Evolutionary conservation across 2,113 vertebrate genomes (phyloP).

Genomic region (Callocephalon fimbriatum): DNA sequence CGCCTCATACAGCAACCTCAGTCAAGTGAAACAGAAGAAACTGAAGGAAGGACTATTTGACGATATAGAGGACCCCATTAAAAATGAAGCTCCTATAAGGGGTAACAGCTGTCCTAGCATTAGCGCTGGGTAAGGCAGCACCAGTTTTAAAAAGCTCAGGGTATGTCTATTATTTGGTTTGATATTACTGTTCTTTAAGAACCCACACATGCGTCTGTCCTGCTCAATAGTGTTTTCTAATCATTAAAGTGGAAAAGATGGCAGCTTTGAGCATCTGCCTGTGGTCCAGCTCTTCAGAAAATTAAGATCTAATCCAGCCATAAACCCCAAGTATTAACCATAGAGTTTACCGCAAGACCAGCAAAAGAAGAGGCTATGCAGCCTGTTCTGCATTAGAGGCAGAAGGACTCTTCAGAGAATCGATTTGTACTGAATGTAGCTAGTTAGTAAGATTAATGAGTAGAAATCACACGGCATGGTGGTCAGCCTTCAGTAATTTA

Average conservation of each 20-base stretch:
- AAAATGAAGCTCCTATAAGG: background rate
- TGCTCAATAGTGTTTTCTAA: background rate
- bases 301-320: background rate
- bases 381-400: background rate
- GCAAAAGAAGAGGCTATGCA: background rate
- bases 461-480: conserved; percentile 38
- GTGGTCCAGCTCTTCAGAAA: background rate
- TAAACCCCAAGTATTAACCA: background rate
- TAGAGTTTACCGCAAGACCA: background rate
- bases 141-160: background rate
- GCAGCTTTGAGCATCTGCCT: background rate
- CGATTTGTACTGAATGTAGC: conserved; percentile 16
- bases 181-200: background rate
- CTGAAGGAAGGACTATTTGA: background rate
- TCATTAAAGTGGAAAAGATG: background rate
- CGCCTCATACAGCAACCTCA: background rate
- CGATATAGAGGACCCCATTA: background rate
- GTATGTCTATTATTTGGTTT: background rate
- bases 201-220: background rate
- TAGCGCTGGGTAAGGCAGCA: background rate
- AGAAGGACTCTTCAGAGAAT: background rate
- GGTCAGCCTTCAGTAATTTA: conserved; percentile 63
- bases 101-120: background rate
- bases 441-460: conserved; percentile 69
- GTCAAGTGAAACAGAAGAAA: background rate